These are phyloP conservation scores for Brassicogethes aeneus DNA, from an alignment of 2,888 invertebrate species.

Conservation along the genomic window DNA sequence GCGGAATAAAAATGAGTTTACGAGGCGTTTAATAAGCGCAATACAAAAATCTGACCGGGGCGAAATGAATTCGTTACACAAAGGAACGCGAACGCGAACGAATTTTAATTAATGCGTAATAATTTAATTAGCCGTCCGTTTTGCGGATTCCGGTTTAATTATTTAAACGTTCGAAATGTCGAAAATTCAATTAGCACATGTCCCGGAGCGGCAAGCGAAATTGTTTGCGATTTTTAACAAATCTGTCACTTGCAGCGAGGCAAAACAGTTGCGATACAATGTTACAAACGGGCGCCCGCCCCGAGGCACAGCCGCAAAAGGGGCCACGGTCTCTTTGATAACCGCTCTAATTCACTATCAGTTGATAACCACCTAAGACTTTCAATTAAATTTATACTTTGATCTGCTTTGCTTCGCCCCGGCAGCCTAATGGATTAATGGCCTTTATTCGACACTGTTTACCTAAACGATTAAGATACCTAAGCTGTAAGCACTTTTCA, in stretches of 20 bases:
- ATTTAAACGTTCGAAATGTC: slow-evolving; percentile 16
- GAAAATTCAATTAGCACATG: slow-evolving; percentile 35
- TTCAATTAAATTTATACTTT: not conserved
- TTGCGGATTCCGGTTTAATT: not conserved
- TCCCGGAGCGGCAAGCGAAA: slow-evolving; percentile 25
- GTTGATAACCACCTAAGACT: not conserved
- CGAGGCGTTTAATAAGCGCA: too few relatives aligned
- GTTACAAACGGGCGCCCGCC: not conserved
- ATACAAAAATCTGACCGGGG: too few relatives aligned
- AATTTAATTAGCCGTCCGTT: not conserved
- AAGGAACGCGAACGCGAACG: slow-evolving; percentile 1
- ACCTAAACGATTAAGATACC: too few relatives aligned
- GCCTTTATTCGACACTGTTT: too few relatives aligned
- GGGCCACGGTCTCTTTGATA: not conserved
- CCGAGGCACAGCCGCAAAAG: not conserved
- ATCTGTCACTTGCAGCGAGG: not conserved
- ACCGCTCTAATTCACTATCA: not conserved
- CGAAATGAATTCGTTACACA: slow-evolving; percentile 2
- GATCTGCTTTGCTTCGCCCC: too few relatives aligned
- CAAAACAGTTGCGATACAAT: not conserved
- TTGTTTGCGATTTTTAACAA: not conserved
- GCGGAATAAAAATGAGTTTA: too few relatives aligned
- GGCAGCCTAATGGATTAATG: too few relatives aligned
- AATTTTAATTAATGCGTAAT: not conserved
- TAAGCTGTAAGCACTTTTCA: too few relatives aligned